Base-by-base conservation (phyloP, 2,797 vertebrate genomes). In the Mus minutoides region DNA sequence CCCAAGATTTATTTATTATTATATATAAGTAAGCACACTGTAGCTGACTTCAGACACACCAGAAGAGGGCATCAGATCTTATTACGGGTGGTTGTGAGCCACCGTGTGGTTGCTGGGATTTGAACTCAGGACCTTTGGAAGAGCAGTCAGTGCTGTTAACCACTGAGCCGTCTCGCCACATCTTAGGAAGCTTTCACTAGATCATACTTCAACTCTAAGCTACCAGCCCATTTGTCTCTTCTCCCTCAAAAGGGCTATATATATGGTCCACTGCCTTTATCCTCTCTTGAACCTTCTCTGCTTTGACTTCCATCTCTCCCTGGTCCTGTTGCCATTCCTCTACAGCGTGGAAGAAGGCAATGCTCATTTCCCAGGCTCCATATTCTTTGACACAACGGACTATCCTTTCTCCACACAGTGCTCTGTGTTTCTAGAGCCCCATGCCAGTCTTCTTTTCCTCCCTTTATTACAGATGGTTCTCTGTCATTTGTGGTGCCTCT, bases 161-260 rank as follows among this genome's bases (percentile, higher is more conserved):
- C 49, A 10, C 49, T 49, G 49, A 49, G 49, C 49, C 49, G 2
- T 49, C 49, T 49, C 49, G 10, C 49, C 49, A 49, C 49, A 49
- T 10, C 49, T 49, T 12, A 49, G 1, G 9, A 49, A 49, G 14
- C 78, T 84, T 71, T 52, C 13, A 49, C 56, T 80, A 85, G 17
- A 82, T 85, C 94, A 56, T 52, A 49, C n/a, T 85, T 93, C 37
- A 73, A 17, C 86, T 60, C 54, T 87, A 78, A 96, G 31, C 76
- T 88, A 11, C 26, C 19, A n/a, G 26, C 37, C 54, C 29, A 17
- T 87, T 84, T 88, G 46, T 90, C 40, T 87, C 71, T 3, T 37
- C 49, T 90, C 78, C 29, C 76, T 95, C 71, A 54, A 40, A 90
- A 24, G 60, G 40, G 21, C 40, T 75, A 4, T 49, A 78, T 49